A percentile compares a stretch with the other conserved stretches of the same genome.
Evolutionary conservation across 2,113 vertebrate species (phyloP).

Genomic region (Podilymbus podiceps): DNA sequence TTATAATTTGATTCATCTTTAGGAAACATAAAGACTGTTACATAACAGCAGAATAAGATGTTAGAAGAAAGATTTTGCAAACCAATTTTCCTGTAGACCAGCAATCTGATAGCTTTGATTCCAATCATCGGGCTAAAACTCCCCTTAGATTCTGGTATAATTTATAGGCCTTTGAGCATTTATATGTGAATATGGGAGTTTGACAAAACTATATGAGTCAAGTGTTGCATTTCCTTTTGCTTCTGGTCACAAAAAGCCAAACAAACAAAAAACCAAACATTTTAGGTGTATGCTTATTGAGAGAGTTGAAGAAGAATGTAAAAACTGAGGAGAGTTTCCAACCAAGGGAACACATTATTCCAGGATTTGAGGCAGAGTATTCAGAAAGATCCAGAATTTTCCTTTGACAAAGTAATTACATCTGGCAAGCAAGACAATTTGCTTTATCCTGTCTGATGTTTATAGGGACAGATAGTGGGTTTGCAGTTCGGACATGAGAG

Average conservation of each 20-base stretch:
- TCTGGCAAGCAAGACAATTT: neutral
- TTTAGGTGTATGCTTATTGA: neutral
- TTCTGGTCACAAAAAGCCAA: too few species aligned
- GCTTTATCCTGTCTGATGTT: neutral
- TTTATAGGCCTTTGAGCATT: neutral
- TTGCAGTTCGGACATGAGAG: neutral
- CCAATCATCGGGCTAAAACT: neutral
- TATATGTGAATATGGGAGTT: neutral
- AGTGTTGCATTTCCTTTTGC: neutral
- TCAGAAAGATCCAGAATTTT: neutral
- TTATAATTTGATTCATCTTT: constrained; percentile 51
- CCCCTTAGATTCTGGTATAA: neutral
- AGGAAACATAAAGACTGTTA: constrained; percentile 3
- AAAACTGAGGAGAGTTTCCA: neutral
- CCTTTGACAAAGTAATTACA: neutral
- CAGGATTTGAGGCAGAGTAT: neutral
- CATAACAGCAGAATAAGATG: constrained; percentile 22
- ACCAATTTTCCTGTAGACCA: neutral
- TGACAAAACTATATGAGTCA: neutral
- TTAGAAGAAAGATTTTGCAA: constrained; percentile 1
- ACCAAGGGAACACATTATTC: neutral
- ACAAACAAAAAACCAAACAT: neutral
- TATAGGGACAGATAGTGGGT: neutral
- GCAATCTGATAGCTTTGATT: neutral
- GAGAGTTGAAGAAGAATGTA: neutral